Conservation (phyloP, 2,113 vertebrate genomes). For the Octodon degus region DNA sequence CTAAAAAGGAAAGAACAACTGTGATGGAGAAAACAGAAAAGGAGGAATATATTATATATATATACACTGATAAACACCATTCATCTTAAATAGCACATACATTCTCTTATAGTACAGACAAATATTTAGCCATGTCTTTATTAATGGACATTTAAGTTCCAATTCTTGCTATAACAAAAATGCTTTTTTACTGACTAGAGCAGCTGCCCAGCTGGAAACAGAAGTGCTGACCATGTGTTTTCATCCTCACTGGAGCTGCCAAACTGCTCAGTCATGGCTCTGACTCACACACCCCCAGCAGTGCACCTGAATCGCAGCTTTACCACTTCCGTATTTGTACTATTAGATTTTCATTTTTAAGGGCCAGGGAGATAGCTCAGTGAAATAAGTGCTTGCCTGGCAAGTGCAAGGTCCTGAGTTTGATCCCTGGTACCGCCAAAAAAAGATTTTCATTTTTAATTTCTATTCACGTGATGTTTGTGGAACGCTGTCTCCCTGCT, state of each 20-base stretch:
- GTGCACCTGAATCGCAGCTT: neutral
- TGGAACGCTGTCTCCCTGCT: neutral
- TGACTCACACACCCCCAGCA: neutral
- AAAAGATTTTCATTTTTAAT: constrained; percentile 33
- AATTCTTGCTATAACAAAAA: neutral
- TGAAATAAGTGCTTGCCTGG: no score
- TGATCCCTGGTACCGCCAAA: no score
- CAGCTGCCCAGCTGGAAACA: neutral
- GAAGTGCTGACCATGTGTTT: neutral
- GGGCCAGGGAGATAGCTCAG: no score
- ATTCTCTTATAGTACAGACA: neutral
- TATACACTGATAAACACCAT: neutral
- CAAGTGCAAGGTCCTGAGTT: no score
- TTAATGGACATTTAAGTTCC: neutral
- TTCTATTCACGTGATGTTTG: neutral
- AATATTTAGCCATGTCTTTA: neutral
- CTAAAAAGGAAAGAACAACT: no score
- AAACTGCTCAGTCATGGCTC: neutral
- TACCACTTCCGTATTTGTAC: neutral
- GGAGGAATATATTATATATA: no score
- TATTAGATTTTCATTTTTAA: neutral
- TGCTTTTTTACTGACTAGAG: neutral
- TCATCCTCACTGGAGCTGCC: neutral
- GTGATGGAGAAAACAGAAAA: no score
- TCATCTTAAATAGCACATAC: neutral